Percentiles rank a stretch among this genome's conserved stretches.
Conservation (phyloP, 2,888 invertebrate species). For the Scrobipalpa atriplicella region DNA sequence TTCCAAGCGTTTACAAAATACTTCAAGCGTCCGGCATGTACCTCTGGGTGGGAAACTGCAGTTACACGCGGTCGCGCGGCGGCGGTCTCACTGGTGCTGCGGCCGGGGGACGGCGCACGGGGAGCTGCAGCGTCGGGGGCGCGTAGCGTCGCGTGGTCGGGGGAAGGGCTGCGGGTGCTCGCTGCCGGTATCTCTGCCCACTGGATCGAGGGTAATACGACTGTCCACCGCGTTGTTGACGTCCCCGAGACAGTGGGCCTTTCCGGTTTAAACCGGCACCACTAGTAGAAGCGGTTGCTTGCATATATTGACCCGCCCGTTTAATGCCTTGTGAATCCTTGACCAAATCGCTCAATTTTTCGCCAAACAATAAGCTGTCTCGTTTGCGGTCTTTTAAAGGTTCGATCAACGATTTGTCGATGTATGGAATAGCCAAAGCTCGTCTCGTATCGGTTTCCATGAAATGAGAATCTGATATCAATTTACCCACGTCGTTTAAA, state of each 20-base stretch:
- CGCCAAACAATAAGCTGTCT: constrained; percentile 30
- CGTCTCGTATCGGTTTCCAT: constrained; percentile 29
- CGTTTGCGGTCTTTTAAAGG: constrained; percentile 31
- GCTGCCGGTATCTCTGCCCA: neutral
- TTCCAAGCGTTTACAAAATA: constrained; percentile 9
- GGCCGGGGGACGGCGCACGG: constrained; percentile 10
- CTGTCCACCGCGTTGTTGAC: constrained; percentile 15
- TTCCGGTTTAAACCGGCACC: constrained; percentile 28
- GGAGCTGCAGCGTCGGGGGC: neutral
- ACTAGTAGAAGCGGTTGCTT: constrained; percentile 18
- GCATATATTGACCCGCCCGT: constrained; percentile 25
- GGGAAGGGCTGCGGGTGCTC: neutral
- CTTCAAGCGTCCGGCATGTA: constrained; percentile 21
- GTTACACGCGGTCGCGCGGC: too few relatives aligned
- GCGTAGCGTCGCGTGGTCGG: neutral
- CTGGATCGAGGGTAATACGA: constrained; percentile 12
- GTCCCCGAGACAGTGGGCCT: constrained; percentile 21
- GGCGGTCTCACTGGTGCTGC: too few relatives aligned
- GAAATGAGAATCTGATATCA: constrained; percentile 17
- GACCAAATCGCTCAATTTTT: constrained; percentile 28
- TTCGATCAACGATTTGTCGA: constrained; percentile 28
- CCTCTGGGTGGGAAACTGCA: neutral
- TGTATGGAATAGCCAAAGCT: constrained; percentile 26
- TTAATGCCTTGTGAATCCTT: constrained; percentile 30
- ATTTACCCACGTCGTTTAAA: neutral